Evolutionary conservation across 2,888 invertebrate species (phyloP).

Genomic region (Villa cingulata): DNA sequence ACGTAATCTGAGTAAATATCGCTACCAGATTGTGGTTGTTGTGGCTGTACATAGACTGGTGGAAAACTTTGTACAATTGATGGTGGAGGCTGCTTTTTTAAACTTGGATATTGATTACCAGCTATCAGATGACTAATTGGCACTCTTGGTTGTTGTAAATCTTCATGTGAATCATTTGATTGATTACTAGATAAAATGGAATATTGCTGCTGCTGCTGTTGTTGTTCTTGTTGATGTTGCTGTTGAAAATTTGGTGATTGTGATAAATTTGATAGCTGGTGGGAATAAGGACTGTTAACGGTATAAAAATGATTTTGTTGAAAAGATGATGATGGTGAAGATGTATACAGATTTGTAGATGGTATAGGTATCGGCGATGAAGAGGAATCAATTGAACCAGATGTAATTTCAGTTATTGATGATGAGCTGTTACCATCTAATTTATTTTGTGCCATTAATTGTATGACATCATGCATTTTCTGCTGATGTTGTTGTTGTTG

Average conservation of each 20-base stretch:
- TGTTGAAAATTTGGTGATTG: slow-evolving; percentile 9
- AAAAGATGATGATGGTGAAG: not conserved
- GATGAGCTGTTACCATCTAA: too few relatives aligned
- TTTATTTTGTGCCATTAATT: too few relatives aligned
- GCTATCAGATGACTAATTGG: slow-evolving; percentile 29
- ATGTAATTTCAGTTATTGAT: too few relatives aligned
- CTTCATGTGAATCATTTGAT: not conserved
- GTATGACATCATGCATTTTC: too few relatives aligned
- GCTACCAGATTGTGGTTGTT: slow-evolving; percentile 16
- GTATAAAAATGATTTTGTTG: too few relatives aligned
- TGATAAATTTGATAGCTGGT: too few relatives aligned
- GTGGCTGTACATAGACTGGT: slow-evolving; percentile 23
- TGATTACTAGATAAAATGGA: not conserved
- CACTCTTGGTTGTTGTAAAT: slow-evolving; percentile 15
- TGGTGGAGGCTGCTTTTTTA: slow-evolving; percentile 21
- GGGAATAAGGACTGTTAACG: too few relatives aligned
- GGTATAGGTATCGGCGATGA: too few relatives aligned
- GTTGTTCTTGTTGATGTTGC: slow-evolving; percentile 11
- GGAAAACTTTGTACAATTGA: slow-evolving; percentile 33
- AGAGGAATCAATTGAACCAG: too few relatives aligned
- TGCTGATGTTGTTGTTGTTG: too few relatives aligned
- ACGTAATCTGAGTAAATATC: slow-evolving; percentile 34
- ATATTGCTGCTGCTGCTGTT: not conserved
- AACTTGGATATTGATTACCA: slow-evolving; percentile 30
- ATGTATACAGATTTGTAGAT: too few relatives aligned